Evolutionary conservation across 1,140 invertebrate species (phyloP), one percentile per base, ranked within the genome.

Genomic region (Camponotus pennsylvanicus): DNA sequence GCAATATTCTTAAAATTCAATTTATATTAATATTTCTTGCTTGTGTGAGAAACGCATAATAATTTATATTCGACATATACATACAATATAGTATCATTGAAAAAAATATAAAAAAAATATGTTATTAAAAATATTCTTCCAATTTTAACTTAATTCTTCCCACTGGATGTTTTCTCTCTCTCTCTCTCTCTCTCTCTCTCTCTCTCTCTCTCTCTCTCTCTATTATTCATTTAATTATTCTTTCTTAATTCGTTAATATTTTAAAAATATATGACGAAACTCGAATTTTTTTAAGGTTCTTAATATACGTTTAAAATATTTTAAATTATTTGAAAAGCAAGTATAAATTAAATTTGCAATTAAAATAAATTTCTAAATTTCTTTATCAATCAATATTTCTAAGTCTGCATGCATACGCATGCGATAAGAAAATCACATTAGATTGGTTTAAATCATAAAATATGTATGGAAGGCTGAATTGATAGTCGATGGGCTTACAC

Each of bases 401-500:
- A 42, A 18, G 32, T 5, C 21, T 69, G 5, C 21, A 42, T 27
- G 32, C 6, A 27, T 42, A 32, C 11, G 5, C 8, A 11, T 15
- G 6, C n/a, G 9, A n/a, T 57, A 15, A 55, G 1, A 86, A 37
- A 86, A 11, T 86, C 37, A 37, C 6, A 7, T 6, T 37, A 9
- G 11, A 15, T 63, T 27, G 37, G n/a, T 27, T 67, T 79, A 66
- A 40, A 80, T 37, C 34, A 27, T 7, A 52, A 40, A 34, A 6
- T 15, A 27, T 27, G 13, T 69, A n/a, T 69, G 37, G 59, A 21
- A 21, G 6, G 49, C 15, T 9, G 37, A 55, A 11, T 15, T 15
- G 21, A 49, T 15, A 18, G 49, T 42, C 45, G 55, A 71, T 11
- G 37, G 40, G 77, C 18, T 78, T 66, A 21, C 63, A 40, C 77